Evolutionary conservation across 2,113 vertebrate genomes (phyloP).

Genomic region (Cichladusa arquata): DNA sequence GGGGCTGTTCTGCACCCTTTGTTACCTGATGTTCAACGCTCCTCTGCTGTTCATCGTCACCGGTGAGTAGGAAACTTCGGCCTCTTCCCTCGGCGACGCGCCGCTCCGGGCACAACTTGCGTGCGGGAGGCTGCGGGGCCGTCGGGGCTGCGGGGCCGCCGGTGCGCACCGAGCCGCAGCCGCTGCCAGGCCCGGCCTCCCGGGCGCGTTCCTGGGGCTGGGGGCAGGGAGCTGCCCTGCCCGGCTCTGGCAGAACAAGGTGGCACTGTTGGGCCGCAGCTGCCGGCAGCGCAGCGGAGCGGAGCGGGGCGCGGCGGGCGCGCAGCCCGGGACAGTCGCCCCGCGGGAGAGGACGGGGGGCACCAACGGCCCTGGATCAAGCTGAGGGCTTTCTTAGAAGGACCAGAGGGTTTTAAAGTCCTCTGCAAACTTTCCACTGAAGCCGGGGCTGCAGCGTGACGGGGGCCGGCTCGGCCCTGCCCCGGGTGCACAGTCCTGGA

Average conservation of each 20-base stretch:
- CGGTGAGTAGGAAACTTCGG: conserved; percentile 81
- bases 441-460: neutral
- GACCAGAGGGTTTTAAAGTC: neutral
- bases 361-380: neutral
- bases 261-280: conserved; percentile 26
- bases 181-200: neutral
- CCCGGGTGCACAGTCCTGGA: neutral
- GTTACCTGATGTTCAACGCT: conserved; percentile 83
- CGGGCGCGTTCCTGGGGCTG: neutral
- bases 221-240: neutral
- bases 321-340: neutral
- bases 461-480: neutral
- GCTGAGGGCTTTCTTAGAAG: neutral
- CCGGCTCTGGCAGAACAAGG: neutral
- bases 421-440: neutral
- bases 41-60: conserved; percentile 79
- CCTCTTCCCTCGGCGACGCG: neutral
- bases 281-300: neutral
- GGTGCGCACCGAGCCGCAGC: neutral
- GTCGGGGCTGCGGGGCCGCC: neutral
- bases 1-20: conserved; percentile 78
- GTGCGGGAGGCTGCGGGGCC: neutral
- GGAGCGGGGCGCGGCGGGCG: neutral
- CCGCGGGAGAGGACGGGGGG: neutral
- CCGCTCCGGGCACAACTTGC: neutral